Percentiles rank a stretch among this genome's conserved stretches.
Evolutionary conservation across 2,797 vertebrate genomes (phyloP).

Genomic region (Lepus oiostolus): DNA sequence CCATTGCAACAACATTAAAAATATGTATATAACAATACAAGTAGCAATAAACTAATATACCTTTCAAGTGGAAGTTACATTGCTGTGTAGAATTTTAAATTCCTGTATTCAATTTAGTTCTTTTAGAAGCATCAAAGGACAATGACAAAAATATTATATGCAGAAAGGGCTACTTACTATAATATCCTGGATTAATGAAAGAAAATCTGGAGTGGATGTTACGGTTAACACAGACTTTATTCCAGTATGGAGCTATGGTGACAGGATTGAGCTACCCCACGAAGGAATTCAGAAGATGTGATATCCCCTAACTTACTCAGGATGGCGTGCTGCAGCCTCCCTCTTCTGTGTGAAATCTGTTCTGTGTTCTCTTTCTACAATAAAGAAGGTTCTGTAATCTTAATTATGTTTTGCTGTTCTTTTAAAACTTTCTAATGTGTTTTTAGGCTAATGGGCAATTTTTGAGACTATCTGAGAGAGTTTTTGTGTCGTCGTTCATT

Average conservation of each 20-base stretch:
- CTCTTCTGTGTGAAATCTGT: not conserved
- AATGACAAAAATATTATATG: conserved; percentile 38
- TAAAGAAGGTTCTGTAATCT: not conserved
- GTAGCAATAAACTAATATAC: not conserved
- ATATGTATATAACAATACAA: not conserved
- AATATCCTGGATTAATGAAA: not conserved
- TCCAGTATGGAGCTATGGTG: not conserved
- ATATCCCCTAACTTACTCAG: not conserved
- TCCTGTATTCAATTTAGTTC: not conserved
- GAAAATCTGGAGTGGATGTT: not conserved
- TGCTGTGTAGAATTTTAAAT: conserved; percentile 36
- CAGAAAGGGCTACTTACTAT: conserved; percentile 38
- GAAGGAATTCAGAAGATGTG: not conserved
- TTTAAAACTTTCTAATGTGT: not conserved
- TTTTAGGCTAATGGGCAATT: conserved; percentile 12
- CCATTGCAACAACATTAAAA: conserved; percentile 23
- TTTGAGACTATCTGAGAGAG: not conserved
- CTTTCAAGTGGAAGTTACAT: conserved; percentile 39
- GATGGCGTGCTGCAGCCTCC: too few species aligned
- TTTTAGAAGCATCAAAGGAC: conserved; percentile 1
- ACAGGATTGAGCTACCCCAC: not conserved
- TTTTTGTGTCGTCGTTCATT: conserved; percentile 43
- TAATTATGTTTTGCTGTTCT: conserved; percentile 12
- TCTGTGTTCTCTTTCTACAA: not conserved
- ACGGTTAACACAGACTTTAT: not conserved